Percentiles rank a stretch among this genome's conserved stretches.
Conservation (phyloP, 2,113 vertebrate species). For the Aegotheles bennettii region DNA sequence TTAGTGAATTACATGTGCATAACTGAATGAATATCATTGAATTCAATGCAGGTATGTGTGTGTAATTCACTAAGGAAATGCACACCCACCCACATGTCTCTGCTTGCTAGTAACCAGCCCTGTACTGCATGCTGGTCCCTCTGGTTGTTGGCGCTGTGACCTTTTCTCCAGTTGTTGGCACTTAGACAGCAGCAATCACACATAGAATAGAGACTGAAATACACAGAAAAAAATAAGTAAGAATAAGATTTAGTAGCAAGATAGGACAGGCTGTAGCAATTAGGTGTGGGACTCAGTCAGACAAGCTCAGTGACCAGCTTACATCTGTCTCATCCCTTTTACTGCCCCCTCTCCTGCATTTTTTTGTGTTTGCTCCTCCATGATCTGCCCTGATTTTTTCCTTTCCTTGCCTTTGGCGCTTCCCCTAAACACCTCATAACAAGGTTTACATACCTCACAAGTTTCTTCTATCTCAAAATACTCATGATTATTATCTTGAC, state of each 20-base stretch:
- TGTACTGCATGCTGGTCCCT: too few relatives aligned
- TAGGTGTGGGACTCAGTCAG: neutral
- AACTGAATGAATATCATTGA: neutral
- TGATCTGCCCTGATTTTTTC: neutral
- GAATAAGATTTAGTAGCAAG: neutral
- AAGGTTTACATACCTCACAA: neutral
- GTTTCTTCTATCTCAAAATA: neutral
- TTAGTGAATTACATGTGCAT: neutral
- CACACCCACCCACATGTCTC: neutral
- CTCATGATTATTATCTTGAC: neutral
- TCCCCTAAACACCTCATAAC: neutral
- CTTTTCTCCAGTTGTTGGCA: neutral
- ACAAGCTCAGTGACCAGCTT: accelerated
- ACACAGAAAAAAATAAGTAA: neutral
- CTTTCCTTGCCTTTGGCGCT: neutral
- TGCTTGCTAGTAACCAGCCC: neutral
- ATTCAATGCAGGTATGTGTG: neutral
- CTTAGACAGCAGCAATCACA: neutral
- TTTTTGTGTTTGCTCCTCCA: neutral
- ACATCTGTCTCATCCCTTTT: neutral
- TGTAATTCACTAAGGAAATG: neutral
- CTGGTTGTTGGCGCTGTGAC: accelerated
- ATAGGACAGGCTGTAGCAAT: neutral
- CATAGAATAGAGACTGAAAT: neutral
- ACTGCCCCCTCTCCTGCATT: neutral